Base-by-base conservation (phyloP, 2,113 vertebrate species). In the Trochalopteron elliotii region DNA sequence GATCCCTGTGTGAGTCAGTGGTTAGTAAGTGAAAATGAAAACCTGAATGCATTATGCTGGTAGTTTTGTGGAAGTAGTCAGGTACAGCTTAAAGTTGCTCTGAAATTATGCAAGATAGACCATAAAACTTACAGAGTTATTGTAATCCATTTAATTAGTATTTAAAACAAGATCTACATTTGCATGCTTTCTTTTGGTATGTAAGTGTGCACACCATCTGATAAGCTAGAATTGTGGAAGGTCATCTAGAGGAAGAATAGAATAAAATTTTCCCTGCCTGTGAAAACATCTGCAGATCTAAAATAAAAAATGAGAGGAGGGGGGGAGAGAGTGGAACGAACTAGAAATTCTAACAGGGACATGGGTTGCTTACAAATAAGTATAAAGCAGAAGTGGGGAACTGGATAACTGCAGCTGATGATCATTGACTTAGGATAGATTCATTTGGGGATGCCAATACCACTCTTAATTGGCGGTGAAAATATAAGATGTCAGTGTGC, bases 91-190 rank as follows among this genome's bases (percentile, higher is more conserved):
- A 27, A 85, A 96, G 44, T 56, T 78, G 14, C 56, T 95, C 78
- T 72, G 69, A 94, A 94, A 69, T 72, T 65, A 52, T 74, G 28
- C 44, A 89, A 59, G 74, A 22, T 33, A 75, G 20, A 89, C 18
- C 31, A 72, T 57, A 75, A 89, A 87, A 33, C 50, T 65, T 95
- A n/a, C 25, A 76, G 50, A 85, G 49, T 88, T 90, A 93, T 93
- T 96, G 39, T 63, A 80, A 65, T 59, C 63, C 30, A 47, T 89
- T 79, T 93, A 87, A 91, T 94, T 89, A 93, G 78, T 91, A 94
- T 95, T 94, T 85, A 89, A 94, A 94, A 27, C 71, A 70, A 85
- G 91, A 91, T 69, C 74, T 56, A 44, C 81, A 92, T 96, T 97
- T 93, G 81, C 89, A 95, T 95, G 79, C 40, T 63, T 91, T 78